Evolutionary conservation across 2,888 invertebrate species (phyloP).

Genomic region (Branchipolynoe longqiensis): DNA sequence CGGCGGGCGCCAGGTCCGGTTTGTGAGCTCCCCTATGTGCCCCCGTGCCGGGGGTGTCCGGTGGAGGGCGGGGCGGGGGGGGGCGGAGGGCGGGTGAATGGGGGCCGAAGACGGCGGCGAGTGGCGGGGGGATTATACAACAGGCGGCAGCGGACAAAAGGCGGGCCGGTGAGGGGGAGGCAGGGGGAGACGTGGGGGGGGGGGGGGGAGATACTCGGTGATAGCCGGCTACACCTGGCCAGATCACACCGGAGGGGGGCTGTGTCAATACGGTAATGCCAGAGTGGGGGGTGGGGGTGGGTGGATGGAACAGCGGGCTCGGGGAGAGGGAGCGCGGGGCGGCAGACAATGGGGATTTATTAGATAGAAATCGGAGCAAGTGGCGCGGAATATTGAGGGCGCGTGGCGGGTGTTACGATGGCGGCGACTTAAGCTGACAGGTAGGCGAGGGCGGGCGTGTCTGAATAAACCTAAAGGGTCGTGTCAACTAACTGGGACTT

Average conservation of each 20-base stretch:
- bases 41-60: neutral
- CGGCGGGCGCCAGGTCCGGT: neutral
- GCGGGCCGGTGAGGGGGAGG: too few relatives aligned
- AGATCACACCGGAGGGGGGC: slow-evolving; percentile 55
- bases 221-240: slow-evolving; percentile 39
- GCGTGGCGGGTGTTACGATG: slow-evolving; percentile 51
- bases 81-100: neutral
- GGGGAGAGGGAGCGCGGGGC: neutral
- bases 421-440: slow-evolving; percentile 47
- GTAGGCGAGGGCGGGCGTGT: slow-evolving; percentile 32
- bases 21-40: slow-evolving; percentile 34
- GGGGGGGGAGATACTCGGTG: slow-evolving; percentile 4
- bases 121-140: slow-evolving; percentile 38
- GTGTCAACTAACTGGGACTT: too few relatives aligned
- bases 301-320: too few relatives aligned
- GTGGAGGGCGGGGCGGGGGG: neutral
- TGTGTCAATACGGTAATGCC: slow-evolving; percentile 54
- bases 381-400: slow-evolving; percentile 50
- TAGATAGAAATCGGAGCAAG: slow-evolving; percentile 54
- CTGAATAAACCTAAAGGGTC: too few relatives aligned
- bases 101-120: neutral
- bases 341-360: slow-evolving; percentile 51
- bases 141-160: too few relatives aligned
- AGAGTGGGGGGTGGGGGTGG: neutral
- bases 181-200: too few relatives aligned